Conservation (phyloP, 1,140 invertebrate species). For the Leguminivora glycinivorella region DNA sequence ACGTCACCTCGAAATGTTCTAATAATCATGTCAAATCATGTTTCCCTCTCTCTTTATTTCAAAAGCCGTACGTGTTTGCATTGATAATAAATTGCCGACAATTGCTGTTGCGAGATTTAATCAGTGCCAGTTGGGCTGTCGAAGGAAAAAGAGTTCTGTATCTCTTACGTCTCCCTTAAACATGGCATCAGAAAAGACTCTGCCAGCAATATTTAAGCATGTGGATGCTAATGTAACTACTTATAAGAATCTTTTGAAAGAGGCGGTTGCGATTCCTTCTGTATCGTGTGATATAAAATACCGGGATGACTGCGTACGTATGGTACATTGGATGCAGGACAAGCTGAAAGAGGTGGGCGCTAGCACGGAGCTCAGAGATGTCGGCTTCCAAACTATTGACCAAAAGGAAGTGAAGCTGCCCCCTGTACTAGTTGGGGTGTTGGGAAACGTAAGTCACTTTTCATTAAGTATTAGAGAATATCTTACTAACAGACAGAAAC, state of each 20-base stretch:
- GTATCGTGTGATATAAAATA: slow-evolving; percentile 95
- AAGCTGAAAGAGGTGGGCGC: slow-evolving; percentile 89
- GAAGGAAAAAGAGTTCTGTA: slow-evolving; percentile 41
- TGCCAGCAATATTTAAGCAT: slow-evolving; percentile 80
- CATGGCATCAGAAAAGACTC: slow-evolving; percentile 59
- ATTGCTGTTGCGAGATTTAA: slow-evolving; percentile 35
- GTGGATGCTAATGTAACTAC: slow-evolving; percentile 88
- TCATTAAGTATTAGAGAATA: no score
- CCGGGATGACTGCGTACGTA: slow-evolving; percentile 83
- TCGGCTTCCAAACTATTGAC: slow-evolving; percentile 90
- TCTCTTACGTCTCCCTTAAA: slow-evolving; percentile 42
- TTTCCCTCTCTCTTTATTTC: slow-evolving; percentile 23
- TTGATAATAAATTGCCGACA: slow-evolving; percentile 48
- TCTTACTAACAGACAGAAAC: neutral
- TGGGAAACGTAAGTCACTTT: slow-evolving; percentile 84
- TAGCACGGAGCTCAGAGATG: slow-evolving; percentile 86
- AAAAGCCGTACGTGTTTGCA: slow-evolving; percentile 32
- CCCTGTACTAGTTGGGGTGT: slow-evolving; percentile 90
- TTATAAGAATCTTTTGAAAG: slow-evolving; percentile 89
- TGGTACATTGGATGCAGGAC: slow-evolving; percentile 88
- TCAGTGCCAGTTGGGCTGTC: slow-evolving; percentile 29
- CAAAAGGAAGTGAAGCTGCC: slow-evolving; percentile 89
- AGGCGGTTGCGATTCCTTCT: slow-evolving; percentile 96
- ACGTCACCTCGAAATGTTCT: slow-evolving; percentile 11
- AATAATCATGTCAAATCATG: no score